A percentile compares a stretch with the other conserved stretches of the same genome.
Evolutionary conservation across 2,113 vertebrate genomes (phyloP).

Genomic region (cat (Felis catus)): DNA sequence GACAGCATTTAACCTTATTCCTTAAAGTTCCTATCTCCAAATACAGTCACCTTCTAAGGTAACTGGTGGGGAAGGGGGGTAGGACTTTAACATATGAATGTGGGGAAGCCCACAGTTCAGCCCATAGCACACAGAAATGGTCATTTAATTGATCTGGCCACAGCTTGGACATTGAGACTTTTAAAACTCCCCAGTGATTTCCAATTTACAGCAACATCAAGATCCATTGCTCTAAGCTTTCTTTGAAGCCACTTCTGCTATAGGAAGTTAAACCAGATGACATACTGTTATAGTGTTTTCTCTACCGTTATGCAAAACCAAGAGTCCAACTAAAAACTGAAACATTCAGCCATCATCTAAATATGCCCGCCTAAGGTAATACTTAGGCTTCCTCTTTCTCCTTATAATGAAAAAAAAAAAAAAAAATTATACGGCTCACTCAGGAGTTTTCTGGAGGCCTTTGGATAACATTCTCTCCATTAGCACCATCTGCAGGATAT

Average conservation of each 20-base stretch:
- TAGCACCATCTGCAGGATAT: not conserved
- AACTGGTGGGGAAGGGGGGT: too few relatives aligned
- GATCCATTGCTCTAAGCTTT: not conserved
- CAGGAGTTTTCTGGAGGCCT: not conserved
- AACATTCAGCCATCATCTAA: not conserved
- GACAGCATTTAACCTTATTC: not conserved
- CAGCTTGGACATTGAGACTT: not conserved
- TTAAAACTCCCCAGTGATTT: not conserved
- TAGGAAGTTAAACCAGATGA: not conserved
- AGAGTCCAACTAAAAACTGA: not conserved
- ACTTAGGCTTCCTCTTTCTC: not conserved
- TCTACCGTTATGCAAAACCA: not conserved
- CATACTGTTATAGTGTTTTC: not conserved
- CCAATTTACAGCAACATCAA: not conserved
- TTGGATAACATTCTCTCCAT: accelerated
- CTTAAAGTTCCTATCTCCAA: not conserved
- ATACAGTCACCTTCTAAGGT: not conserved
- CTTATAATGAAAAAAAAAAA: not conserved
- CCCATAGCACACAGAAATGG: not conserved
- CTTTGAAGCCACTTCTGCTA: not conserved
- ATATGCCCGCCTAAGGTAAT: not conserved
- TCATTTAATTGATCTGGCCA: not conserved
- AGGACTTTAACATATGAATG: not conserved
- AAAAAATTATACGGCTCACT: not conserved
- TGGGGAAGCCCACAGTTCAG: not conserved